Conservation (phyloP, 2,113 vertebrate genomes). For the Rhineura floridana region DNA sequence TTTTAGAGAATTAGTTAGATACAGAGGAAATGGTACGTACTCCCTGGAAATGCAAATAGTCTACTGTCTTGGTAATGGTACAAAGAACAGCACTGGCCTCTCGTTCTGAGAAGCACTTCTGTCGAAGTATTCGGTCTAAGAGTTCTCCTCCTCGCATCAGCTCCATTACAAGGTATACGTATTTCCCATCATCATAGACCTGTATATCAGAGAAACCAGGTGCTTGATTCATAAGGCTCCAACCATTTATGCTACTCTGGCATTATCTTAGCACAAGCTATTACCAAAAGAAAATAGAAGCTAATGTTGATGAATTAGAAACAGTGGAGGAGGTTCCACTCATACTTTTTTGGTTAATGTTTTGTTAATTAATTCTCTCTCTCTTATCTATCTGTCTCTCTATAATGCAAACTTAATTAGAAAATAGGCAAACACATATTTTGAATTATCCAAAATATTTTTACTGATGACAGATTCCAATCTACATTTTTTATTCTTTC, state of each 20-base stretch:
- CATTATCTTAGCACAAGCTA: background rate
- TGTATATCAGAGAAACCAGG: conserved; percentile 16
- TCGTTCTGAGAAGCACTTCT: conserved; percentile 88
- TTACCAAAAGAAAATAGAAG: background rate
- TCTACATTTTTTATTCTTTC: no score
- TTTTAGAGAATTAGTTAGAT: background rate
- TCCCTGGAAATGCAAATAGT: conserved; percentile 95
- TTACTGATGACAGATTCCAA: no score
- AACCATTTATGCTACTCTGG: background rate
- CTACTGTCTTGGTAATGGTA: conserved; percentile 89
- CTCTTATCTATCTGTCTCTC: no score
- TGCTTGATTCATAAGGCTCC: background rate
- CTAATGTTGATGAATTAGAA: background rate
- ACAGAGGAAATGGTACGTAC: conserved; percentile 69
- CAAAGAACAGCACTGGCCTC: conserved; percentile 90
- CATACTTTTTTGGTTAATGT: no score
- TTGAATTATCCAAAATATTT: no score
- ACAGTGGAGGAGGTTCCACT: background rate
- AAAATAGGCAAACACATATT: no score
- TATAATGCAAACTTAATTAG: no score
- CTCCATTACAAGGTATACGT: conserved; percentile 91
- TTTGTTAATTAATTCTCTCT: no score
- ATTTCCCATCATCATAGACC: conserved; percentile 93
- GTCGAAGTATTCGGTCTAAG: conserved; percentile 87
- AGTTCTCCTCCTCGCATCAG: conserved; percentile 92